Evolutionary conservation across 2,888 invertebrate species (phyloP).

Genomic region (Schizaphis graminum): DNA sequence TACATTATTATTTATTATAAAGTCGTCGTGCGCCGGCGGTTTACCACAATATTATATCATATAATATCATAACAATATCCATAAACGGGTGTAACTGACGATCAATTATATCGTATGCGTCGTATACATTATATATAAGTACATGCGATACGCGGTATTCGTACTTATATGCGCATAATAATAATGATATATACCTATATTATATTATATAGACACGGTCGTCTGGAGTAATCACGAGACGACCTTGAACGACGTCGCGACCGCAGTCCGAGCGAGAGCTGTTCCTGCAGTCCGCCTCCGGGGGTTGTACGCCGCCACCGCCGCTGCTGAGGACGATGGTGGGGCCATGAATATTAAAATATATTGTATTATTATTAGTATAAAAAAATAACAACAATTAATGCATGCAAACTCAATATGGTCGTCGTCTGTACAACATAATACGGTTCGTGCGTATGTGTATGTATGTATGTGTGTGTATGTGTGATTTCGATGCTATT

Average conservation of each 20-base stretch:
- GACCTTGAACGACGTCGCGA: slow-evolving; percentile 27
- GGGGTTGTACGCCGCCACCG: not conserved
- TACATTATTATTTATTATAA: not conserved
- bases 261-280: slow-evolving; percentile 27
- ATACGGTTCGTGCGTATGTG: not conserved
- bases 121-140: not conserved
- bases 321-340: not conserved
- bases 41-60: not conserved
- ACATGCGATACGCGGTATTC: not conserved
- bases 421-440: not conserved
- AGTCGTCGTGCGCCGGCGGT: not conserved
- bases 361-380: not conserved
- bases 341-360: slow-evolving; percentile 18
- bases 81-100: not conserved
- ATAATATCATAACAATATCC: not conserved
- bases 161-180: not conserved
- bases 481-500: not conserved
- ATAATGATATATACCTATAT: not conserved
- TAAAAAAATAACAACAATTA: slow-evolving; percentile 14
- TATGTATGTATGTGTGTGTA: not conserved
- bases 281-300: not conserved
- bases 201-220: not conserved
- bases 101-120: not conserved
- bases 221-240: not conserved
- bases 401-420: slow-evolving; percentile 23